Conservation (phyloP, 2,797 vertebrate genomes). For the Pitangus sulphuratus region DNA sequence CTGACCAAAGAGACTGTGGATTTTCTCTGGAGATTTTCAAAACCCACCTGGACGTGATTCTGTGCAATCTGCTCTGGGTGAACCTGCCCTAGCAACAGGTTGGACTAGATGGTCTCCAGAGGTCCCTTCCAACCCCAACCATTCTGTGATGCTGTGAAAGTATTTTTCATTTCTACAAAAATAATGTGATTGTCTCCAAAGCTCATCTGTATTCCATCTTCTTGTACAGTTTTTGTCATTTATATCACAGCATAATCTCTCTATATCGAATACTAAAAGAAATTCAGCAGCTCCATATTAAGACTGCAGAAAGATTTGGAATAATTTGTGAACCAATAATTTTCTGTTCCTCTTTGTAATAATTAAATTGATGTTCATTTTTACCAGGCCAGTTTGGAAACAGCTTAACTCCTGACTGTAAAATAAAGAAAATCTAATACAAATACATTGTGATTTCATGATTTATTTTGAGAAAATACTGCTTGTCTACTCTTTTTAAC, state of each 20-base stretch:
- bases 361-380: neutral
- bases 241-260: neutral
- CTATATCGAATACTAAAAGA: neutral
- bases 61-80: neutral
- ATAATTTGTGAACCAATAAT: neutral
- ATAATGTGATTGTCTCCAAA: neutral
- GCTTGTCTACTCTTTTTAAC: neutral
- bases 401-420: neutral
- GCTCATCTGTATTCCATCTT: neutral
- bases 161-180: neutral
- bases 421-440: neutral
- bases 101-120: neutral
- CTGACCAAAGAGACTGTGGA: neutral
- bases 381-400: neutral
- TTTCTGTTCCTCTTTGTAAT: neutral
- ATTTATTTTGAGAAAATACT: neutral
- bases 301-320: neutral
- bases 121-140: neutral
- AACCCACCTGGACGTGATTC: neutral
- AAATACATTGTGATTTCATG: neutral
- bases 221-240: neutral
- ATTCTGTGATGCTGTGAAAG: neutral
- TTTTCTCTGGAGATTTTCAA: rapidly evolving
- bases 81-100: rapidly evolving
- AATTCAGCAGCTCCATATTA: neutral